Evolutionary conservation across 2,113 vertebrate species (phyloP), one percentile per base, ranked within the genome.

Genomic region (Antechinus flavipes): DNA sequence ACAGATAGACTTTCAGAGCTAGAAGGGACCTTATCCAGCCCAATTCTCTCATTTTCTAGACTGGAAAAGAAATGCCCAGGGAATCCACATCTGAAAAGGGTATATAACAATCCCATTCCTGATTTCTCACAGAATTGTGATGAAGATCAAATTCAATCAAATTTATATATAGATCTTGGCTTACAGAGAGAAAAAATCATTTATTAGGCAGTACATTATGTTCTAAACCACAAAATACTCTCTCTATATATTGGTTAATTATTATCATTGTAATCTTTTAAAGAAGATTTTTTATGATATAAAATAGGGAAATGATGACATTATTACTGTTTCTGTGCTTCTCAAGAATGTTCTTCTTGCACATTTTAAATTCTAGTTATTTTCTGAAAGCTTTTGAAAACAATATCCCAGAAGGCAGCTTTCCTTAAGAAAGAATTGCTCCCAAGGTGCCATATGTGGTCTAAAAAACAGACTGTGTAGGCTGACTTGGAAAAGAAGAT

Each of bases 401-500:
- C 10, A 93, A 54, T 93, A 49, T 95, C 46, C 84, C 56, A 95
- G 90, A 93, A 95, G 93, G 68, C n/a, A 96, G 42, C 68, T 97
- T 96, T 96, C 89, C 89, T 47, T 24, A 10, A 14, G 91, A 94
- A 96, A 96, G 42, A 94, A 91, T 68, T 92, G 54, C 47, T 97
- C 96, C 27, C 27, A 95, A 96, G 84, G 91, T 53, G 90, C 94
- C 92, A 95, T 96, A 91, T 96, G 95, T 96, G 61, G 61, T 90
- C 90, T 96, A 96, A 96, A 96, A 93, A 94, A 95, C 95, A 90
- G 91, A 94, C 94, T 96, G 92, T 94, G 97, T 94, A 95, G 96
- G 93, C 76, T 95, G 61, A 94, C 97, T 97, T 97, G 91, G 89
- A 97, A 95, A 96, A 95, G 94, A 9, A 55, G 55, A 30, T 93